phyloP scores from a whole-genome alignment of 2,888 invertebrate genomes.

The Microplitis manilae region DNA sequence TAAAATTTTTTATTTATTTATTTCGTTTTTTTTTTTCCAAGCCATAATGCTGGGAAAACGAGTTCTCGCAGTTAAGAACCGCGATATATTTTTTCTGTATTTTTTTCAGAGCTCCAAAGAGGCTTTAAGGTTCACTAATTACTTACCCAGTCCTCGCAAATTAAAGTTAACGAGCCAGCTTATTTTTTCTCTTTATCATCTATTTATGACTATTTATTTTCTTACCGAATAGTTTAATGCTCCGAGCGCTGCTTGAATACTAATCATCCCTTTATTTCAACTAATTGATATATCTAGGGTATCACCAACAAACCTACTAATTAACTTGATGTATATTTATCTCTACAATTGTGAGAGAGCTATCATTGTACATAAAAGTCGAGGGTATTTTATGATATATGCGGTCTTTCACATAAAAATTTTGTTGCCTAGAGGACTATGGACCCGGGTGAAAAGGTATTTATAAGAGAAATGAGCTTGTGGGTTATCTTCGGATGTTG shows the following conservation, averaged over 20 bases:
- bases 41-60: slow-evolving; percentile 3
- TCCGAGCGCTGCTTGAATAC: not conserved
- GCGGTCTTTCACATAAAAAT: not conserved
- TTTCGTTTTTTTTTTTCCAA: not conserved
- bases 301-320: too few species aligned
- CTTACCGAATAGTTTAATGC: not conserved
- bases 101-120: not conserved
- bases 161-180: slow-evolving; percentile 14
- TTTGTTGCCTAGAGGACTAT: slow-evolving; percentile 1
- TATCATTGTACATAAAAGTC: not conserved
- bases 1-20: not conserved
- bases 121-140: slow-evolving; percentile 10
- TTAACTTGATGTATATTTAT: too few species aligned
- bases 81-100: not conserved
- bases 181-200: slow-evolving; percentile 1
- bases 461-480: slow-evolving; percentile 36
- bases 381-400: not conserved
- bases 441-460: slow-evolving; percentile 22
- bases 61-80: not conserved
- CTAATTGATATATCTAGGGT: not conserved
- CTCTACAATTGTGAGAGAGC: too few species aligned
- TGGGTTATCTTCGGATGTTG: slow-evolving; percentile 58
- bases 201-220: slow-evolving; percentile 4
- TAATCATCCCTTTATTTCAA: not conserved
- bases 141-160: slow-evolving; percentile 5